Conservation (phyloP, 2,113 vertebrate genomes). For the Toxostoma redivivum region DNA sequence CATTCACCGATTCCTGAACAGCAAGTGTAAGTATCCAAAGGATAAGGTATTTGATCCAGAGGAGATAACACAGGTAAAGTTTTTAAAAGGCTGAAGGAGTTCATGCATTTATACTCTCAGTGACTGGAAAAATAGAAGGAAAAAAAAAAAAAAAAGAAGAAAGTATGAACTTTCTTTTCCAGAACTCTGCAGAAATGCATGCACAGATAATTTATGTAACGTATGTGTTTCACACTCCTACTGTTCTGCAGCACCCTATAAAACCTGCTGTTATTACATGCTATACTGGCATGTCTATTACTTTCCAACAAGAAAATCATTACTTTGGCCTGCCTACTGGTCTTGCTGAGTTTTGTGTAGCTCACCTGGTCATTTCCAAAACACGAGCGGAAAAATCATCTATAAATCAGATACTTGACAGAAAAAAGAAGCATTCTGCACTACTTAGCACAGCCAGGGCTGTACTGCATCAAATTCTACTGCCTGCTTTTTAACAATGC, state of each 20-base stretch:
- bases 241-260: neutral
- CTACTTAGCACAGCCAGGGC: neutral
- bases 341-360: conserved; percentile 1
- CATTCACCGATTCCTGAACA: neutral
- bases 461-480: neutral
- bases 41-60: neutral
- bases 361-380: conserved; percentile 13
- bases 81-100: neutral
- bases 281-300: neutral
- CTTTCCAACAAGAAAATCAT: conserved; percentile 48
- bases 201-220: conserved; percentile 1
- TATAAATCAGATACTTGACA: conserved; percentile 1
- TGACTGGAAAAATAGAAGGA: neutral
- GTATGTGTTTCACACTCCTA: neutral
- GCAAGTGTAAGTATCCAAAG: neutral
- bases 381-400: conserved; percentile 3
- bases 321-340: neutral
- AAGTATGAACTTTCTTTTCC: neutral
- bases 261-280: conserved; percentile 23
- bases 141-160: rapidly evolving
- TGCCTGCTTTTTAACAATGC: neutral
- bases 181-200: neutral
- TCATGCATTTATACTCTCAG: neutral
- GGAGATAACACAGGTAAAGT: neutral
- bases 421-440: neutral